Evolutionary conservation across 2,797 vertebrate genomes (phyloP).

Genomic region (Danio kyathit): DNA sequence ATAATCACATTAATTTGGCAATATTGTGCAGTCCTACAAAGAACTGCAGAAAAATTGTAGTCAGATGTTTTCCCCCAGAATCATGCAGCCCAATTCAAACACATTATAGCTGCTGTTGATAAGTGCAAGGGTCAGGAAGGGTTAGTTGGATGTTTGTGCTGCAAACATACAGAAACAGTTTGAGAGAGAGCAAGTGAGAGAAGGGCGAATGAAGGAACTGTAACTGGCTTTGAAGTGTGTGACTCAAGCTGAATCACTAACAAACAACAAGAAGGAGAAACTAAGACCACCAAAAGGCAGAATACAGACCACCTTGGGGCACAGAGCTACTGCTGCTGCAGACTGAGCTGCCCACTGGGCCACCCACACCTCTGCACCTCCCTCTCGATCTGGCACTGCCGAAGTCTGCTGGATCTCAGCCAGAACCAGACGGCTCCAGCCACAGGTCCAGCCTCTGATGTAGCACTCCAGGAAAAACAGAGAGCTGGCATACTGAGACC

Average conservation of each 20-base stretch:
- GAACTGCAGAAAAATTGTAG: neutral
- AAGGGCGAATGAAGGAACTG: neutral
- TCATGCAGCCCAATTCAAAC: neutral
- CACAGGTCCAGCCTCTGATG: slow-evolving; percentile 21
- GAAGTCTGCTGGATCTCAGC: slow-evolving; percentile 39
- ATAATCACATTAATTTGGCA: neutral
- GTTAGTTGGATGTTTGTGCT: slow-evolving; percentile 12
- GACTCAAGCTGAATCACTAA: slow-evolving; percentile 47
- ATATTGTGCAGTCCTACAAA: neutral
- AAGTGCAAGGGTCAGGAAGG: neutral
- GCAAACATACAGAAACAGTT: slow-evolving; percentile 37
- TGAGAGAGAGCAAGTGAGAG: neutral
- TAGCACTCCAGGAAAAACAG: slow-evolving; percentile 54
- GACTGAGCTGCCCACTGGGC: slow-evolving; percentile 42
- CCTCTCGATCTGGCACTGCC: slow-evolving; percentile 33
- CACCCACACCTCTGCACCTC: slow-evolving; percentile 40
- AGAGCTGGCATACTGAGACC: slow-evolving; percentile 50
- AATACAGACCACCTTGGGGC: slow-evolving; percentile 32
- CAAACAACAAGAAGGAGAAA: slow-evolving; percentile 33
- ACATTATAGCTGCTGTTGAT: neutral
- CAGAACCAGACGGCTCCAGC: slow-evolving; percentile 30
- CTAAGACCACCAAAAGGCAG: slow-evolving; percentile 50
- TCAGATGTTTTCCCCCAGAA: neutral
- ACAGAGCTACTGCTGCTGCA: neutral
- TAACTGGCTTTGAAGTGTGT: slow-evolving; percentile 27